A percentile compares a stretch with the other conserved stretches of the same genome.
These are phyloP conservation scores for Dermochelys coriacea DNA, from an alignment of 2,797 vertebrate species.

Conservation along the genomic window DNA sequence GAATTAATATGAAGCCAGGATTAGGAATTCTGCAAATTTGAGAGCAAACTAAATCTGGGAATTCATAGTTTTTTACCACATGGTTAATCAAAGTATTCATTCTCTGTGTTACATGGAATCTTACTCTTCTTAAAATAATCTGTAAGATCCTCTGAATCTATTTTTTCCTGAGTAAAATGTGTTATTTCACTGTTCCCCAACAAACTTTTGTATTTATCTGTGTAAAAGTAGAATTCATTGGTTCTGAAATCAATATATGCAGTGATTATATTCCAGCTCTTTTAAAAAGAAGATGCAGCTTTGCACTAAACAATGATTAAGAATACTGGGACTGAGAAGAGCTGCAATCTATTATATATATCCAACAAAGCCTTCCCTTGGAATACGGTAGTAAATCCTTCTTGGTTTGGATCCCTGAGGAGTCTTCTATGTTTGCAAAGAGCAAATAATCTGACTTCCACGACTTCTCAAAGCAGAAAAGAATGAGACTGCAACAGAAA, in stretches of 20 bases:
- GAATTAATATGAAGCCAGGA: not conserved
- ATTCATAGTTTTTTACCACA: not conserved
- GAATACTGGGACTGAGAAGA: not conserved
- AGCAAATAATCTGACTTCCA: too few species aligned
- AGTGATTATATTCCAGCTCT: not conserved
- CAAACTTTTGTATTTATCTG: not conserved
- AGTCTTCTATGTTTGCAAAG: not conserved
- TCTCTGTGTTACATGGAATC: too few species aligned
- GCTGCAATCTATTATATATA: not conserved
- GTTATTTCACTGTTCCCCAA: not conserved
- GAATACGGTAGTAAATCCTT: not conserved
- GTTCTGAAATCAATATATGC: not conserved
- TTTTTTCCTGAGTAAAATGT: not conserved
- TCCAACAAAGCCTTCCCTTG: not conserved
- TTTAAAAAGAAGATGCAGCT: not conserved
- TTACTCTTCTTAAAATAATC: not conserved
- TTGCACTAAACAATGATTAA: not conserved
- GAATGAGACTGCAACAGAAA: not conserved
- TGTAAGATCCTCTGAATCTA: not conserved
- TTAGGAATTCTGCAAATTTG: not conserved
- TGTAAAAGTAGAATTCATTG: not conserved
- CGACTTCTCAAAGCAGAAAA: not conserved
- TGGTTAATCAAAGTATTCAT: not conserved
- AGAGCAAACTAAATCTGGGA: not conserved
- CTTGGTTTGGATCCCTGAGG: fast-evolving